Evolutionary conservation across 2,113 vertebrate genomes (phyloP), one percentile per base, ranked within the genome.

Genomic region (Petromus typicus): DNA sequence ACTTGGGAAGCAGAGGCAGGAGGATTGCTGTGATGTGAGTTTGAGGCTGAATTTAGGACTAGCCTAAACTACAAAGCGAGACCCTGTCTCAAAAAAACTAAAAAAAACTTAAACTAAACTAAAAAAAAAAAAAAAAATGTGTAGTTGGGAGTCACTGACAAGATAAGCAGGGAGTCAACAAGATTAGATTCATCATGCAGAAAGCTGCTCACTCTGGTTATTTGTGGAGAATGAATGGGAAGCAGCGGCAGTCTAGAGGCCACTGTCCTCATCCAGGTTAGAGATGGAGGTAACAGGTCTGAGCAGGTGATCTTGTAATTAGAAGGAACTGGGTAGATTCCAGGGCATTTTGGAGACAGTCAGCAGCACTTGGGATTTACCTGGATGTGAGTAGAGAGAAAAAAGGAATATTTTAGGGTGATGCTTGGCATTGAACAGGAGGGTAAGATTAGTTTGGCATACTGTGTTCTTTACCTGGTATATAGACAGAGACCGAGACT

Each of bases 71-170:
- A n/a, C n/a, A n/a, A n/a, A n/a, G n/a, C n/a, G n/a, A n/a, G n/a
- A n/a, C n/a, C n/a, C n/a, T n/a, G n/a, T n/a, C n/a, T n/a, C n/a
- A n/a, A n/a, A n/a, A n/a, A n/a, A n/a, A n/a, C n/a, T n/a, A n/a
- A n/a, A n/a, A n/a, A n/a, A n/a, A n/a, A n/a, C n/a, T n/a, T n/a
- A n/a, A n/a, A n/a, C n/a, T n/a, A n/a, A n/a, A n/a, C n/a, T n/a
- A n/a, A n/a, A n/a, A n/a, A n/a, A n/a, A n/a, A 89, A 78, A 95
- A 93, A 83, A 51, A 63, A 86, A 96, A 51, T 51, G 78, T 79
- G 80, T 32, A 59, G 13, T 51, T 87, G 40, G 51, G 45, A 82
- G 54, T 27, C 66, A 75, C 0, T 90, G n/a, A 90, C 56, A 16
- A 34, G 73, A 93, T 61, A 93, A 84, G 64, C 25, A 86, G 83